Percentiles rank a stretch among this genome's conserved stretches.
phyloP scores from a whole-genome alignment of 92 coral and sea anemone species.

The Phenganax subtilis region DNA sequence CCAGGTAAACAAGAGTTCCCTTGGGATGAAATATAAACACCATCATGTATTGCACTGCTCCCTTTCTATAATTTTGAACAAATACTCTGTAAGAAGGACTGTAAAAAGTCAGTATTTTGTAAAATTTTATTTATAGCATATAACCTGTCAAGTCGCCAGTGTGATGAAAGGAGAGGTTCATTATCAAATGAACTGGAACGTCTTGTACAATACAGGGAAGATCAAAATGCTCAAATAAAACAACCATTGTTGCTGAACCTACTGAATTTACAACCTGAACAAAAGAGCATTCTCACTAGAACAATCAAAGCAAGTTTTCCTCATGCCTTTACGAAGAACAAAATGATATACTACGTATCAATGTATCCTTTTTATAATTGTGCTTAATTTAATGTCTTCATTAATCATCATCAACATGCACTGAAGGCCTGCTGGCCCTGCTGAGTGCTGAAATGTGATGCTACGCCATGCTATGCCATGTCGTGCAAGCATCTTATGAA shows the following conservation, averaged over 20 bases:
- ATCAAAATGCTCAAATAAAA: neutral
- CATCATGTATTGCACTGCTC: neutral
- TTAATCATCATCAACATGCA: neutral
- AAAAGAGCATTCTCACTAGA: conserved; percentile 11
- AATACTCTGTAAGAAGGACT: too few relatives aligned
- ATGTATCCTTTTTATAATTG: neutral
- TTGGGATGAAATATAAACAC: too few relatives aligned
- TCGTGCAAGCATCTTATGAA: too few relatives aligned
- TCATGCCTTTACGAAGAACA: neutral
- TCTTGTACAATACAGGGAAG: neutral
- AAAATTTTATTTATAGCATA: neutral
- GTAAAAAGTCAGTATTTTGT: neutral
- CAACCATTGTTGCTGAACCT: conserved; percentile 5
- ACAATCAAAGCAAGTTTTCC: conserved; percentile 8
- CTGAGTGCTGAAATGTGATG: too few relatives aligned
- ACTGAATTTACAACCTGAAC: neutral
- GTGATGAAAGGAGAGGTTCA: neutral
- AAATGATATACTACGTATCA: neutral
- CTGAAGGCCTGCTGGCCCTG: too few relatives aligned
- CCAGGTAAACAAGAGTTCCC: too few relatives aligned
- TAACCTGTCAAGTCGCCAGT: conserved; percentile 3
- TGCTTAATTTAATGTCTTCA: neutral
- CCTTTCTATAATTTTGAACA: too few relatives aligned
- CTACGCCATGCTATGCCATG: too few relatives aligned
- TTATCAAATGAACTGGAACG: neutral